phyloP scores from a whole-genome alignment of 30 jellyfish, hydroid and myxozoan species.

The Pelagia noctiluca region DNA sequence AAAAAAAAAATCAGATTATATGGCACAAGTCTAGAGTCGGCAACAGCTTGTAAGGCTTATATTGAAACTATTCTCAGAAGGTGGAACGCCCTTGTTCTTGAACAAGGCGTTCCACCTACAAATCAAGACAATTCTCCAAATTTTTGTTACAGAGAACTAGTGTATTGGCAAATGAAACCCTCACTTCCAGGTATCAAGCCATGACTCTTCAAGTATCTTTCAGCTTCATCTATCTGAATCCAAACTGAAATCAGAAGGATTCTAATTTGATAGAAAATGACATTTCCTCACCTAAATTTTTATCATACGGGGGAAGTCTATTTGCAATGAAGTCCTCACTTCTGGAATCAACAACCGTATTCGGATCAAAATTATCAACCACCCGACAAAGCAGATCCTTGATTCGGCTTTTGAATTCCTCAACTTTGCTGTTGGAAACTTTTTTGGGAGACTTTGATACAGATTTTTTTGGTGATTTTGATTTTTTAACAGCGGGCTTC shows the following conservation, averaged over 20 bases:
- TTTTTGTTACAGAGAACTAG: neutral
- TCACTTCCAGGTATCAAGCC: no score
- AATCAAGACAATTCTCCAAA: neutral
- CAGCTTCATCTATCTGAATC: no score
- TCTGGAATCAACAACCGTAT: slow-evolving; percentile 83
- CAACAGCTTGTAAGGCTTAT: no score
- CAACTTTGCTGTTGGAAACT: slow-evolving; percentile 41
- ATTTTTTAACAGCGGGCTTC: slow-evolving; percentile 26
- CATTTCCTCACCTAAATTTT: slow-evolving; percentile 67
- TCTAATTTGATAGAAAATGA: no score
- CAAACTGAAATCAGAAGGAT: no score
- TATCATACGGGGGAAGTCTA: slow-evolving; percentile 90
- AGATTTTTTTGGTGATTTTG: slow-evolving; percentile 26
- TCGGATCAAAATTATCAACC: slow-evolving; percentile 85
- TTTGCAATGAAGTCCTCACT: slow-evolving; percentile 90
- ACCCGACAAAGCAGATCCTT: slow-evolving; percentile 71
- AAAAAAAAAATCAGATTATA: neutral
- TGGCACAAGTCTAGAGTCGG: no score
- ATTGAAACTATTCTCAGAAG: no score
- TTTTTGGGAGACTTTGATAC: slow-evolving; percentile 43
- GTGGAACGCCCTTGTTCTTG: neutral
- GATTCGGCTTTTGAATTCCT: slow-evolving; percentile 52
- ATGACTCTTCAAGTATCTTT: no score
- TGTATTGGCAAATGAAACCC: no score
- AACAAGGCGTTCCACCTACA: slow-evolving; percentile 6